phyloP scores from a whole-genome alignment of 2,113 vertebrate species.

The Dermatemys mawii region DNA sequence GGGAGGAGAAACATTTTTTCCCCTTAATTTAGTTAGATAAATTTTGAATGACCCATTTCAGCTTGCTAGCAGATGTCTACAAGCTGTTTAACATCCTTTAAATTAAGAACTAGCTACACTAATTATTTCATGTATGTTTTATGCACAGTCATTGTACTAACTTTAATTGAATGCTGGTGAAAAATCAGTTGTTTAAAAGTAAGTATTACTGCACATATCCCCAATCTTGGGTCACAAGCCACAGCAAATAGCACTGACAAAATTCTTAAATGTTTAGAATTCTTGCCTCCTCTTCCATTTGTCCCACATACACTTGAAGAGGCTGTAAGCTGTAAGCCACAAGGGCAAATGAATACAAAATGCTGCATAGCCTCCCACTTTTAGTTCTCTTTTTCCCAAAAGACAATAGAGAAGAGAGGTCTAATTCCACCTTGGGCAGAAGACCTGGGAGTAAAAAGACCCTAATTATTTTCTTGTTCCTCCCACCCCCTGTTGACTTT shows the following conservation, averaged over 20 bases:
- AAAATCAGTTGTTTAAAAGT: slow-evolving; percentile 84
- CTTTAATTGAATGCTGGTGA: slow-evolving; percentile 89
- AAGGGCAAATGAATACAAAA: neutral
- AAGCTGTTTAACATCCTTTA: slow-evolving; percentile 99
- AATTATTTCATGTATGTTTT: slow-evolving; percentile 99
- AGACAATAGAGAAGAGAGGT: neutral
- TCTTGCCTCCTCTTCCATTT: slow-evolving; percentile 21
- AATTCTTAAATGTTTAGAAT: slow-evolving; percentile 14
- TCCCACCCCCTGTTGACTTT: neutral
- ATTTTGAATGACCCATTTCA: slow-evolving; percentile 99
- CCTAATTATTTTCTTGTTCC: rapidly evolving
- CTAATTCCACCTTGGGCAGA: neutral
- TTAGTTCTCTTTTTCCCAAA: neutral
- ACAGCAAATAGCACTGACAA: slow-evolving; percentile 41
- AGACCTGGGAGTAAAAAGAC: neutral
- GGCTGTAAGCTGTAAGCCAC: neutral
- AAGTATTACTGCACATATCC: slow-evolving; percentile 52
- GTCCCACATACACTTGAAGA: neutral
- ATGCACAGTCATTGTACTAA: slow-evolving; percentile 92
- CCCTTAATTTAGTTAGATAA: slow-evolving; percentile 96
- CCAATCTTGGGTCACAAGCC: slow-evolving; percentile 48
- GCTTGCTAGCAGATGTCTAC: slow-evolving; percentile 98
- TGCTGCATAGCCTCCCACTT: neutral
- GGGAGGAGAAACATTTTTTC: slow-evolving; percentile 85
- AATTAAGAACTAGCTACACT: slow-evolving; percentile 97